These are phyloP conservation scores for Darevskia nairensis DNA, from an alignment of 2,797 vertebrate genomes.

Conservation along the genomic window DNA sequence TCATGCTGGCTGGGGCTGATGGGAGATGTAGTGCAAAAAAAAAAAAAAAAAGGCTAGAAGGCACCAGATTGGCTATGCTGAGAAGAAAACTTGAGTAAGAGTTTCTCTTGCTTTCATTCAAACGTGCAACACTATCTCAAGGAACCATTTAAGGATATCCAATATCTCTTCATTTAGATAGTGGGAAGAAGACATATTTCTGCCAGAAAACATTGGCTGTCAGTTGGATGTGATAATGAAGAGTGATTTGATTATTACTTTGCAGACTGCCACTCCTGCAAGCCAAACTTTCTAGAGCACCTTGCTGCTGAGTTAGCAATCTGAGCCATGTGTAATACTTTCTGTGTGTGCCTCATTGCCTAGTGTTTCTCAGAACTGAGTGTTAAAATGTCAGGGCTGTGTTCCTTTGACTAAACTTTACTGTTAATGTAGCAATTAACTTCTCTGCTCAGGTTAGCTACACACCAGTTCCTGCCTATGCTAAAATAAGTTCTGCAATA, in stretches of 20 bases:
- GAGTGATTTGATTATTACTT: neutral
- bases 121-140: neutral
- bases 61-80: no score
- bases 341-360: constrained; percentile 16
- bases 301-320: neutral
- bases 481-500: neutral
- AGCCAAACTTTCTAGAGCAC: constrained; percentile 3
- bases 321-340: neutral
- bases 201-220: constrained; percentile 33
- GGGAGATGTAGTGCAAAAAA: no score
- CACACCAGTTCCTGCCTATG: neutral
- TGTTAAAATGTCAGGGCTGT: constrained; percentile 11
- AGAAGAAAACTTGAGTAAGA: neutral
- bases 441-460: constrained; percentile 10
- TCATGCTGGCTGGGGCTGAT: no score
- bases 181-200: constrained; percentile 22
- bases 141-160: neutral
- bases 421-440: neutral
- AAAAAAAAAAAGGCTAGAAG: no score
- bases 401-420: neutral
- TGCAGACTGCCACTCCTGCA: constrained; percentile 33
- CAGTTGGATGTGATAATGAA: constrained; percentile 7
- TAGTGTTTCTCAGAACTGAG: neutral
- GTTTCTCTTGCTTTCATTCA: neutral
- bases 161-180: constrained; percentile 8